Evolutionary conservation across 2,113 vertebrate genomes (phyloP).

Genomic region (Corynorhinus townsendii): DNA sequence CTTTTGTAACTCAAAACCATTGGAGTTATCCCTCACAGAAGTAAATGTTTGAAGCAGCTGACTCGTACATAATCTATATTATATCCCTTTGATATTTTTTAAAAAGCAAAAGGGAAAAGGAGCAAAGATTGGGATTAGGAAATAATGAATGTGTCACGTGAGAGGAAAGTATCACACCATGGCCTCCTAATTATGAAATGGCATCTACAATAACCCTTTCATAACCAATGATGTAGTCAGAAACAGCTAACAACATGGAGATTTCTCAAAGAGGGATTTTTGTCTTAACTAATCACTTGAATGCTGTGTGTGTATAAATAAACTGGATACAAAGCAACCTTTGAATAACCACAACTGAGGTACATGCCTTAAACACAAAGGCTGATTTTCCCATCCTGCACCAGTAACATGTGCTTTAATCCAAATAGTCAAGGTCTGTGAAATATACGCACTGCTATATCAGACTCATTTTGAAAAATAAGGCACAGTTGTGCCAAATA

Average conservation of each 20-base stretch:
- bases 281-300: conserved; percentile 29
- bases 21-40: background rate
- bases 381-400: conserved; percentile 24
- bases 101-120: conserved; percentile 35
- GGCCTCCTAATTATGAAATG: conserved; percentile 55
- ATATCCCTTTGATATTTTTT: conserved; percentile 39
- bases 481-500: background rate
- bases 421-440: background rate
- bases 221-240: conserved; percentile 59
- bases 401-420: conserved; percentile 10
- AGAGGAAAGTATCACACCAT: conserved; percentile 39
- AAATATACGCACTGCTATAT: background rate
- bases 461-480: background rate
- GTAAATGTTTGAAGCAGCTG: conserved; percentile 11
- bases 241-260: conserved; percentile 50
- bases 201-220: conserved; percentile 28
- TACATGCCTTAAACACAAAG: conserved; percentile 39
- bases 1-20: conserved; percentile 3
- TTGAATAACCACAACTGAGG: background rate
- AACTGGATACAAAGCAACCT: background rate
- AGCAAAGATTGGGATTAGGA: conserved; percentile 19
- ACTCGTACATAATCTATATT: conserved; percentile 36
- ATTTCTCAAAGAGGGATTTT: conserved; percentile 28
- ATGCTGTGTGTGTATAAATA: background rate
- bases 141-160: conserved; percentile 23